phyloP scores from a whole-genome alignment of 1,140 invertebrate genomes.

The Cotesia typhae region DNA sequence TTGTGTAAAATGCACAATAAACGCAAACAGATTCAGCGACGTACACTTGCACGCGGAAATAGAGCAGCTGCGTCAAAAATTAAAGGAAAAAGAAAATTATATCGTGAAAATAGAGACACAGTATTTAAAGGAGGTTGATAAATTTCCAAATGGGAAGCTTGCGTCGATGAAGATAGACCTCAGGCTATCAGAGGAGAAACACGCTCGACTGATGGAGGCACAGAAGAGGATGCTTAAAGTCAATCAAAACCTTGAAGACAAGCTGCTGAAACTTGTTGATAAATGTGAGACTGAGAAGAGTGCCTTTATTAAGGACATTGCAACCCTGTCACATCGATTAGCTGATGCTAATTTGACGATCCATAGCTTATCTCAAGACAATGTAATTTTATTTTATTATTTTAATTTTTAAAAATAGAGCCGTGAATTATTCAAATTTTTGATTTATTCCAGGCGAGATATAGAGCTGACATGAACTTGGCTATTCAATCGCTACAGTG shows the following conservation, averaged over 20 bases:
- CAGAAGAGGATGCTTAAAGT: constrained; percentile 94
- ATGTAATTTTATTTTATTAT: constrained; percentile 73
- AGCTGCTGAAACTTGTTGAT: constrained; percentile 91
- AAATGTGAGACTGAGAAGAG: constrained; percentile 92
- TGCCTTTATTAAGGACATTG: constrained; percentile 86
- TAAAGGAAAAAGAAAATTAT: constrained; percentile 82
- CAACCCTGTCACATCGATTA: constrained; percentile 84
- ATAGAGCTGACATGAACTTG: constrained; percentile 92
- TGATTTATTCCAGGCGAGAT: constrained; percentile 81
- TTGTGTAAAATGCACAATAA: constrained; percentile 64
- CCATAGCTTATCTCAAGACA: constrained; percentile 88
- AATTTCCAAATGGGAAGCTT: constrained; percentile 76
- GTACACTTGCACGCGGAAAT: constrained; percentile 86
- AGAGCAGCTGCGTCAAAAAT: constrained; percentile 82
- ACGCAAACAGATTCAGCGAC: constrained; percentile 63
- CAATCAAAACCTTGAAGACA: constrained; percentile 95
- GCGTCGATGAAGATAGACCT: constrained; percentile 86
- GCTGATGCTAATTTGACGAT: constrained; percentile 89
- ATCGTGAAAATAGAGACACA: constrained; percentile 87
- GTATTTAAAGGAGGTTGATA: constrained; percentile 82
- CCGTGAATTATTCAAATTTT: constrained; percentile 16
- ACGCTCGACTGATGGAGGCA: constrained; percentile 87
- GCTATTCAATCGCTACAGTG: constrained; percentile 94
- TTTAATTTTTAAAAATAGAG: constrained; percentile 6
- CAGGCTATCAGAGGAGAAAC: constrained; percentile 89